Evolutionary conservation across 2,113 vertebrate species (phyloP).

Genomic region (Carettochelys insculpta): DNA sequence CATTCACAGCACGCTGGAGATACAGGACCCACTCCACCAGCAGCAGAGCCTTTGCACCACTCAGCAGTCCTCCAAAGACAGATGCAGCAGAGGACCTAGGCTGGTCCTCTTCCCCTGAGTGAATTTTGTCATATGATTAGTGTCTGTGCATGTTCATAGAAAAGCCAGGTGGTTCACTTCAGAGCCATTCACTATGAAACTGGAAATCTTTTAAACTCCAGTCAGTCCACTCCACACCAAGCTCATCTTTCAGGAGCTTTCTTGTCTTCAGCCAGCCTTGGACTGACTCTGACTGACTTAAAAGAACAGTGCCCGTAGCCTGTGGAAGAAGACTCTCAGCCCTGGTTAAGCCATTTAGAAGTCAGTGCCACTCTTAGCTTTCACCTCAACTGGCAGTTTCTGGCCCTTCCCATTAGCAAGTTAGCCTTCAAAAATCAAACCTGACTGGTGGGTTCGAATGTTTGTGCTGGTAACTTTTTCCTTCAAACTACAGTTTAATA

Average conservation of each 20-base stretch:
- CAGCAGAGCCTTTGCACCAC: neutral
- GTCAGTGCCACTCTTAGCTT: neutral
- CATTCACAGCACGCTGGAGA: neutral
- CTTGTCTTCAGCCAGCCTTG: neutral
- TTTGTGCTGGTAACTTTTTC: neutral
- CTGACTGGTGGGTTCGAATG: neutral
- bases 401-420: neutral
- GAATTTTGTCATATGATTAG: too few species aligned
- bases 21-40: neutral
- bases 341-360: neutral
- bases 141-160: too few species aligned
- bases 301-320: rapidly evolving
- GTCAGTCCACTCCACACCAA: neutral
- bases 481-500: neutral
- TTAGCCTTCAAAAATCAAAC: neutral
- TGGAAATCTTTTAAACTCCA: neutral
- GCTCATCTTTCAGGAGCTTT: neutral
- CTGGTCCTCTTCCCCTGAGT: too few species aligned
- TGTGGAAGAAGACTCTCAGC: neutral
- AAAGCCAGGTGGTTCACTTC: too few species aligned
- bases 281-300: neutral
- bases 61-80: too few species aligned
- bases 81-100: too few species aligned
- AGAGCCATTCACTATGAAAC: too few species aligned
- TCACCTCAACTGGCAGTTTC: neutral